Percentiles rank a stretch among this genome's conserved stretches.
phyloP scores from a whole-genome alignment of 2,888 invertebrate species.

The Trichopria drosophilae region DNA sequence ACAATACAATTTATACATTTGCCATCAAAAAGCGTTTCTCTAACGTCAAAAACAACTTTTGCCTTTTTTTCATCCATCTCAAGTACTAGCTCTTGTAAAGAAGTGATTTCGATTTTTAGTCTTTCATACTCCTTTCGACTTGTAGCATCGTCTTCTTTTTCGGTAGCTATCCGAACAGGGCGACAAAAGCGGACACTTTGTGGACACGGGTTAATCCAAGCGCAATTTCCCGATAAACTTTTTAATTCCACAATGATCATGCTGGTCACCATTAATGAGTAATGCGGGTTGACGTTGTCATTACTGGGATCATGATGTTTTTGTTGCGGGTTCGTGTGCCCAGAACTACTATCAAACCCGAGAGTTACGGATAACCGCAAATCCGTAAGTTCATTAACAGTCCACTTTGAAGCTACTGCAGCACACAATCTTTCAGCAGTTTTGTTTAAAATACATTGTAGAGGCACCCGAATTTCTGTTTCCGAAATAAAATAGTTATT shows the following conservation, averaged over 20 bases:
- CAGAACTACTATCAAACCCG: no score
- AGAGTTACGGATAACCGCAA: no score
- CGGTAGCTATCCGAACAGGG: no score
- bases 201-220: neutral
- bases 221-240: neutral
- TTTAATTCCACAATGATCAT: no score
- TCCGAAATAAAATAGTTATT: constrained; percentile 1
- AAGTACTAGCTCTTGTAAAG: neutral
- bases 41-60: neutral
- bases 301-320: no score
- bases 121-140: neutral
- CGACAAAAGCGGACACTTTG: no score
- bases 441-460: constrained; percentile 6
- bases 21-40: no score
- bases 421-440: constrained; percentile 6
- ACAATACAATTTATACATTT: no score
- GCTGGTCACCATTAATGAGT: neutral
- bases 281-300: neutral
- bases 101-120: neutral
- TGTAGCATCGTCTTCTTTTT: no score
- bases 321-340: no score
- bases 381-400: no score
- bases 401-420: constrained; percentile 5
- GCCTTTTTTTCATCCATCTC: neutral
- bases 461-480: neutral